Evolutionary conservation across 2,888 invertebrate species (phyloP).

Genomic region (Incurvaria masculella): DNA sequence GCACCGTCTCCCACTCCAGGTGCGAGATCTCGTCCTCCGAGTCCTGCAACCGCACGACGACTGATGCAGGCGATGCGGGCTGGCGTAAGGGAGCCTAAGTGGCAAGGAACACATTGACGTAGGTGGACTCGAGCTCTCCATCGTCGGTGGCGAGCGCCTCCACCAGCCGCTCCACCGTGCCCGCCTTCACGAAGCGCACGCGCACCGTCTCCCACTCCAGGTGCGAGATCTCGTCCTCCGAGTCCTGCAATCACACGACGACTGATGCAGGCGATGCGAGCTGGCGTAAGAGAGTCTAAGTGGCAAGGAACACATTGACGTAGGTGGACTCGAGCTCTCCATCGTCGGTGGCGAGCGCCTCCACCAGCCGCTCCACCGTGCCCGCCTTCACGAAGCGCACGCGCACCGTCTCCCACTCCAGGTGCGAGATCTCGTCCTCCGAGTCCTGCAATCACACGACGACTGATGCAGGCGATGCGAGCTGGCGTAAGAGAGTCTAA

Average conservation of each 20-base stretch:
- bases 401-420: constrained; percentile 98
- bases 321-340: constrained; percentile 97
- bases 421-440: constrained; percentile 89
- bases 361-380: constrained; percentile 89
- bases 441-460: constrained; percentile 65
- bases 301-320: constrained; percentile 95
- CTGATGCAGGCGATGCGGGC: too few relatives aligned
- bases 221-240: constrained; percentile 91
- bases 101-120: constrained; percentile 96
- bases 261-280: too few relatives aligned
- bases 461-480: too few relatives aligned
- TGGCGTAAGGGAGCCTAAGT: too few relatives aligned
- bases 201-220: constrained; percentile 99
- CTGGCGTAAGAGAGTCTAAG: too few relatives aligned
- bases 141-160: constrained; percentile 92
- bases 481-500: too few relatives aligned
- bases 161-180: constrained; percentile 89
- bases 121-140: constrained; percentile 95
- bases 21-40: constrained; percentile 92
- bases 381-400: constrained; percentile 96
- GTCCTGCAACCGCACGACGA: constrained; percentile 60
- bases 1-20: constrained; percentile 98
- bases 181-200: constrained; percentile 93
- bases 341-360: constrained; percentile 89
- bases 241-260: constrained; percentile 63